Evolutionary conservation across 2,113 vertebrate species (phyloP).

Genomic region (Entosphenus tridentatus): DNA sequence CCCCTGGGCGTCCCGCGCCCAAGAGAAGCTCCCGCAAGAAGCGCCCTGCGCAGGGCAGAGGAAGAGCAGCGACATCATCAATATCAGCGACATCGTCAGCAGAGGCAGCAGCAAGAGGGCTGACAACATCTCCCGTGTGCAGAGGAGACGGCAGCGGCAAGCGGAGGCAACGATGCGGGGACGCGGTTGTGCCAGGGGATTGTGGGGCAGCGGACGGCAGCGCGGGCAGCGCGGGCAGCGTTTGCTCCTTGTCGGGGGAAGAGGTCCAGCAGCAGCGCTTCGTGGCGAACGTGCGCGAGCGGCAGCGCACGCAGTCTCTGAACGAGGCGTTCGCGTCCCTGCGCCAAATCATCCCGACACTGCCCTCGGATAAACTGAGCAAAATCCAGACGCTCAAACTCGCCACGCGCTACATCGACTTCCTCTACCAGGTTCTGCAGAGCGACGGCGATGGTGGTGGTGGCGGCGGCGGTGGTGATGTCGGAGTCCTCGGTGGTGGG

Average conservation of each 20-base stretch:
- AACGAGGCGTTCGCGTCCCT: constrained; percentile 55
- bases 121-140: too few relatives aligned
- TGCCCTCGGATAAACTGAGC: constrained; percentile 64
- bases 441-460: constrained; percentile 22
- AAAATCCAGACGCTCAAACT: constrained; percentile 67
- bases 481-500: not conserved
- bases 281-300: constrained; percentile 51
- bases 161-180: not conserved
- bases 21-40: constrained; percentile 1
- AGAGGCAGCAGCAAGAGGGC: too few relatives aligned
- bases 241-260: not conserved
- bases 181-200: not conserved
- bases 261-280: constrained; percentile 3
- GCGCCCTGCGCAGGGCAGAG: not conserved
- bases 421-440: constrained; percentile 62
- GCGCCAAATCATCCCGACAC: constrained; percentile 56
- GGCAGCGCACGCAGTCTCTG: constrained; percentile 52
- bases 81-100: too few relatives aligned
- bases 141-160: not conserved
- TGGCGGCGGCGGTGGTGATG: not conserved
- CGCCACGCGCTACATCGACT: constrained; percentile 59
- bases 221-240: not conserved
- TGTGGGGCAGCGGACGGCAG: not conserved
- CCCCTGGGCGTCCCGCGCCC: not conserved
- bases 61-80: not conserved